These are phyloP conservation scores for Diabrotica undecimpunctata DNA, from an alignment of 1,140 invertebrate genomes.

Conservation along the genomic window DNA sequence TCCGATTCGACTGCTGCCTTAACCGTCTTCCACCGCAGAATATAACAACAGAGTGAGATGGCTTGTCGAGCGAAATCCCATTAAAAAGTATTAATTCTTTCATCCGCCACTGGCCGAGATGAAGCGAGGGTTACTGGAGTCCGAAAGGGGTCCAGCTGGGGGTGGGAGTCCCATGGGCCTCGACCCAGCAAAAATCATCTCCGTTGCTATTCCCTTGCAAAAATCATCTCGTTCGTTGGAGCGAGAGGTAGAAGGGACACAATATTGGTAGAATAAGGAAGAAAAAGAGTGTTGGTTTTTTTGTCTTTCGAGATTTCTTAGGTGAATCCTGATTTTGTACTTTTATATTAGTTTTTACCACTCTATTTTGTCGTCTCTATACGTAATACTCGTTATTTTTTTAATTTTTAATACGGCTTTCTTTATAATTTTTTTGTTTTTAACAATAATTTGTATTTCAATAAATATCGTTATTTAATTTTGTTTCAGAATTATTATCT, in stretches of 20 bases:
- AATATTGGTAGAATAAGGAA: conserved; percentile 16
- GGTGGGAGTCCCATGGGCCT: conserved; percentile 33
- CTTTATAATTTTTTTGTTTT: too few relatives aligned
- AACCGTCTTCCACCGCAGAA: too few relatives aligned
- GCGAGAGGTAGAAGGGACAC: conserved; percentile 8
- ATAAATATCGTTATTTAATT: too few relatives aligned
- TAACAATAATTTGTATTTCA: too few relatives aligned
- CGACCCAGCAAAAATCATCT: conserved; percentile 47
- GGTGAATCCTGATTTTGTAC: neutral
- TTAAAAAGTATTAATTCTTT: conserved; percentile 19
- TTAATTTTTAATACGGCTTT: too few relatives aligned
- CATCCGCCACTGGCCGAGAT: conserved; percentile 11
- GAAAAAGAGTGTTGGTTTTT: conserved; percentile 17
- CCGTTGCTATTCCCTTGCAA: conserved; percentile 37
- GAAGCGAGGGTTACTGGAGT: conserved; percentile 17
- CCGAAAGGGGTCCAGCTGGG: conserved; percentile 28
- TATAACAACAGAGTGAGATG: too few relatives aligned
- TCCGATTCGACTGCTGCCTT: too few relatives aligned
- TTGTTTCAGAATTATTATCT: too few relatives aligned
- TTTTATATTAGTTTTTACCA: too few relatives aligned
- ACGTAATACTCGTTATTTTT: too few relatives aligned
- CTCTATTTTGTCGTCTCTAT: too few relatives aligned
- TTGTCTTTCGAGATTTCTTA: neutral
- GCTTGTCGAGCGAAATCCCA: conserved; percentile 21
- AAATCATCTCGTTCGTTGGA: conserved; percentile 36